Evolutionary conservation across 2,888 invertebrate species (phyloP).

Genomic region (Electrophaes corylata): DNA sequence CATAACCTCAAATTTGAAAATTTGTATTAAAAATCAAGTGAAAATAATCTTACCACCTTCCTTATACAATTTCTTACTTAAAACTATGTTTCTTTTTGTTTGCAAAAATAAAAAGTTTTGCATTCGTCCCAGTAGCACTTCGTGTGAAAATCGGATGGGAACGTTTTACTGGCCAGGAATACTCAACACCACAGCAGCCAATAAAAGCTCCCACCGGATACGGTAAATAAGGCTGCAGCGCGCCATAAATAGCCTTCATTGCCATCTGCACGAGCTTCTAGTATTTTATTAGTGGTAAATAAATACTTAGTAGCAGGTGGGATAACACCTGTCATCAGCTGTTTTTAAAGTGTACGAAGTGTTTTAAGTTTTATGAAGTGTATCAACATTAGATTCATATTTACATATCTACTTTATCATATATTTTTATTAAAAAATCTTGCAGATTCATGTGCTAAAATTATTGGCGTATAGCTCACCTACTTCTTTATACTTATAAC

Average conservation of each 20-base stretch:
- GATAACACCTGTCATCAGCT: conserved; percentile 19
- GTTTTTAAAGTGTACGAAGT: not conserved
- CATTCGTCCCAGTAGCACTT: no score
- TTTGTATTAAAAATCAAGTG: no score
- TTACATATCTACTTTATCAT: not conserved
- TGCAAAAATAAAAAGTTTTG: not conserved
- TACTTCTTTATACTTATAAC: not conserved
- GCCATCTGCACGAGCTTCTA: conserved; percentile 33
- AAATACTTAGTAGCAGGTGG: conserved; percentile 15
- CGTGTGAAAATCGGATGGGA: not conserved
- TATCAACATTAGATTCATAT: not conserved
- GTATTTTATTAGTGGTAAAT: conserved; percentile 25
- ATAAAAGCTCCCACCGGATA: conserved; percentile 24
- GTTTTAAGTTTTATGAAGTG: not conserved
- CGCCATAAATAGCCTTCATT: conserved; percentile 32
- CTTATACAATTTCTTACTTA: no score
- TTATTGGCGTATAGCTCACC: not conserved
- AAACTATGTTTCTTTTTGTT: no score
- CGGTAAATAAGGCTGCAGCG: conserved; percentile 32
- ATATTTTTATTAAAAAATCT: not conserved
- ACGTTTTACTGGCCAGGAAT: conserved; percentile 1
- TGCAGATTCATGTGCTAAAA: not conserved
- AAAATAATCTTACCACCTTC: no score
- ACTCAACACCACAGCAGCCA: conserved; percentile 4
- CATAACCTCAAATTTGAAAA: no score